Conservation (phyloP, 2,113 vertebrate genomes). For the Phalacrocorax pelagicus region DNA sequence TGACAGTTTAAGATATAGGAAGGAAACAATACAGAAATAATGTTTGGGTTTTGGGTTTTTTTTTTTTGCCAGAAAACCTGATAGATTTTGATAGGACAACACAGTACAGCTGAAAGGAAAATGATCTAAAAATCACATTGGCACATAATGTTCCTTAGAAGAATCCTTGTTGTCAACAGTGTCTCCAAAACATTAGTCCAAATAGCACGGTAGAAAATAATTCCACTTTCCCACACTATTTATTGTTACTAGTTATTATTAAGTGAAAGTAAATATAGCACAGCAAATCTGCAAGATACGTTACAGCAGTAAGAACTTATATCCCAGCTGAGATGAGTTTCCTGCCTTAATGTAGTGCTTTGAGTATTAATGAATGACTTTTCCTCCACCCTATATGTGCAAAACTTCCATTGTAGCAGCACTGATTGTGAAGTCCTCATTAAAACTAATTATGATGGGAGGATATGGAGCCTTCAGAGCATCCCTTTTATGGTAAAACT, state of each 20-base stretch:
- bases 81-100: not conserved
- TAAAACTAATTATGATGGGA: not conserved
- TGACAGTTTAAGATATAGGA: not conserved
- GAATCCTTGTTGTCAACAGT: not conserved
- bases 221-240: not conserved
- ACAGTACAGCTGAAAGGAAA: not conserved
- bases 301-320: not conserved
- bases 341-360: not conserved
- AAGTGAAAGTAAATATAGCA: not conserved
- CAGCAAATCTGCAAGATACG: not conserved
- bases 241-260: not conserved
- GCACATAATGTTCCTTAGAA: not conserved
- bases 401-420: not conserved
- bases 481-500: not conserved
- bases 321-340: not conserved
- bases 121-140: not conserved
- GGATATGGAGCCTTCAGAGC: not conserved
- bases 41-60: fast-evolving
- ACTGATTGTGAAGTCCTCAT: not conserved
- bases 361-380: not conserved
- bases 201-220: not conserved
- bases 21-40: not conserved
- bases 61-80: not conserved
- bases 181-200: not conserved
- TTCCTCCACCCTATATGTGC: fast-evolving